Evolutionary conservation across 2,797 vertebrate species (phyloP), one percentile per base, ranked within the genome.

Genomic region (Dipus sagitta): DNA sequence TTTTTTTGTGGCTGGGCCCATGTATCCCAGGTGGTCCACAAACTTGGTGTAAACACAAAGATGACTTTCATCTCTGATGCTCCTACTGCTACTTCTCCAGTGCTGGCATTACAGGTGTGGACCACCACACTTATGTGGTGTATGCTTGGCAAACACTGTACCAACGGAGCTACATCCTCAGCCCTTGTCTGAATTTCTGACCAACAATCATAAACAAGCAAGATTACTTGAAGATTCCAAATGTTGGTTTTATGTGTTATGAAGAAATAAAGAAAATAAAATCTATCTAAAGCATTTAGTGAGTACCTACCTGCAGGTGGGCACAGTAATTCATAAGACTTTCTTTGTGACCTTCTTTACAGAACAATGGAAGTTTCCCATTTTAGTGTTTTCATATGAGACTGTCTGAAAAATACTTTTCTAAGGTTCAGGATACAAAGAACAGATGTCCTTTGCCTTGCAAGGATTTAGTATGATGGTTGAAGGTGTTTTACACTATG

Each of bases 381-480:
- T 71, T 94, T 90, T 74, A 85, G n/a, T 78, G 67, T 88, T 88
- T 85, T 64, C 52, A 34, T 38, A 91, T 28, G 26, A 79, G 86
- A 80, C 6, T 75, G 10, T 23, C 26, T 70, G 17, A 71, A 90
- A 81, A 86, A 20, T 65, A 83, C 80, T 85, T 88, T 84, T 90
- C 17, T 11, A 94, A 88, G 52, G 20, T 86, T 21, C 5, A 67
- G 13, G 64, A 88, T 90, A 52, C 93, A 96, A 95, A 6, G 11
- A 80, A 85, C 11, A 94, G 26, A 76, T 83, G 12, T 71, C 28
- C 6, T 13, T 95, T 52, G 1, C 23, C 28, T 94, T 71, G 1
- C 30, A 93, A 91, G 32, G 4, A 83, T 58, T 90, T 70, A 4
- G 7, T 68, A 1, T 74, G 52, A 32, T 64, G 30, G 47, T 1